phyloP scores from a whole-genome alignment of 2,797 vertebrate species.

The Astyanax mexicanus region DNA sequence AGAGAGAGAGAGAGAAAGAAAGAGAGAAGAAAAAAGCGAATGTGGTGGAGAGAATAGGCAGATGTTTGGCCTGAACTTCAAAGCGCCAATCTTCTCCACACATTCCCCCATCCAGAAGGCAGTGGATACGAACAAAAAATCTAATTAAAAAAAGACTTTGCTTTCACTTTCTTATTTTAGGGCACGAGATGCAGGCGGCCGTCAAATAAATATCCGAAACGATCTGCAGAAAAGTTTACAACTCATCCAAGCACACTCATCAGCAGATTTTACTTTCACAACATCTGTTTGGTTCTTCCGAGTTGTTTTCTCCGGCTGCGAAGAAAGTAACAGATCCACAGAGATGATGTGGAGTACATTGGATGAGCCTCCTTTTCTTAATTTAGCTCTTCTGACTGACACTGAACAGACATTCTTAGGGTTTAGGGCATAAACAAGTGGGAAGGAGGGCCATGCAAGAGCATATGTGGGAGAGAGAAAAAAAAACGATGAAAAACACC shows the following conservation, averaged over 20 bases:
- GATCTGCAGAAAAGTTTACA: constrained; percentile 3
- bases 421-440: neutral
- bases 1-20: neutral
- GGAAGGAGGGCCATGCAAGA: neutral
- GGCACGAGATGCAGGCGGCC: neutral
- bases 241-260: constrained; percentile 18
- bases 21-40: constrained; percentile 21
- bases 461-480: neutral
- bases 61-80: constrained; percentile 82
- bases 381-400: neutral
- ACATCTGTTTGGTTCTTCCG: neutral
- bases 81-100: constrained; percentile 68
- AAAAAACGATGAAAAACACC: neutral
- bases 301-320: neutral
- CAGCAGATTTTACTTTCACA: constrained; percentile 37
- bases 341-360: neutral
- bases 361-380: neutral
- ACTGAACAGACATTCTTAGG: neutral
- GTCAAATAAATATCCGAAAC: constrained; percentile 21
- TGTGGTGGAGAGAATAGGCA: constrained; percentile 65
- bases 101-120: constrained; percentile 62
- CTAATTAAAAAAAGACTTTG: constrained; percentile 53
- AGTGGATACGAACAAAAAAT: constrained; percentile 10
- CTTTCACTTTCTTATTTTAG: constrained; percentile 57
- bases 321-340: neutral